phyloP scores from a whole-genome alignment of 1,140 invertebrate species.

The Lepidostoma basale region DNA sequence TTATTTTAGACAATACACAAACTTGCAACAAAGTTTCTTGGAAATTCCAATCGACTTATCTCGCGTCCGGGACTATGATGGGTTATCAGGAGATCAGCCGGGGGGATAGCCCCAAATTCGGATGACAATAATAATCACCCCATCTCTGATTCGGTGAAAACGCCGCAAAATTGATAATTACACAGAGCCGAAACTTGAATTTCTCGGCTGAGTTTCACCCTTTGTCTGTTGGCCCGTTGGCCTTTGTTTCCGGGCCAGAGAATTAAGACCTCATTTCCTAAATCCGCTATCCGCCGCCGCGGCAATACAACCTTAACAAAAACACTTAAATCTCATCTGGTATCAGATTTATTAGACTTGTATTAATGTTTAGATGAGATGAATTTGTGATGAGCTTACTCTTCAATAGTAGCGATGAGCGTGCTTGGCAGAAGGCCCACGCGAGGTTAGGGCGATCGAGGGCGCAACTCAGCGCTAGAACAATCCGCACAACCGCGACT shows the following conservation, averaged over 20 bases:
- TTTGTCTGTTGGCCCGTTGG: conserved; percentile 13
- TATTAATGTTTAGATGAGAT: too few relatives aligned
- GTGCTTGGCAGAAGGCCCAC: too few relatives aligned
- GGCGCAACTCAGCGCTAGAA: too few relatives aligned
- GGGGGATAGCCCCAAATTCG: background rate
- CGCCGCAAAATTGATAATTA: conserved; percentile 26
- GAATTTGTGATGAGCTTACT: too few relatives aligned
- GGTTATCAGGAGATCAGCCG: background rate
- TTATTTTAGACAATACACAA: background rate
- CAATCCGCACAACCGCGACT: too few relatives aligned
- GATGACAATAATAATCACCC: conserved; percentile 18
- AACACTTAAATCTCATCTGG: too few relatives aligned
- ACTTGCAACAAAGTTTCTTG: conserved; percentile 3
- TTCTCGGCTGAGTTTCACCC: conserved; percentile 14
- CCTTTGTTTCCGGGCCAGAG: conserved; percentile 19
- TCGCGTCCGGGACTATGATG: background rate
- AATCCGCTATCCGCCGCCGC: too few relatives aligned
- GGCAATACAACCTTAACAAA: too few relatives aligned
- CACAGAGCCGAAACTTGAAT: conserved; percentile 22
- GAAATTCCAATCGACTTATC: background rate
- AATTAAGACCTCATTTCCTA: too few relatives aligned
- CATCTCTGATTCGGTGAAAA: background rate
- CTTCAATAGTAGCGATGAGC: too few relatives aligned
- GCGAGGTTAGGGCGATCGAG: too few relatives aligned
- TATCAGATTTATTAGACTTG: too few relatives aligned